These are phyloP conservation scores for Lepus europaeus DNA, from an alignment of 2,113 vertebrate species.

Conservation along the genomic window DNA sequence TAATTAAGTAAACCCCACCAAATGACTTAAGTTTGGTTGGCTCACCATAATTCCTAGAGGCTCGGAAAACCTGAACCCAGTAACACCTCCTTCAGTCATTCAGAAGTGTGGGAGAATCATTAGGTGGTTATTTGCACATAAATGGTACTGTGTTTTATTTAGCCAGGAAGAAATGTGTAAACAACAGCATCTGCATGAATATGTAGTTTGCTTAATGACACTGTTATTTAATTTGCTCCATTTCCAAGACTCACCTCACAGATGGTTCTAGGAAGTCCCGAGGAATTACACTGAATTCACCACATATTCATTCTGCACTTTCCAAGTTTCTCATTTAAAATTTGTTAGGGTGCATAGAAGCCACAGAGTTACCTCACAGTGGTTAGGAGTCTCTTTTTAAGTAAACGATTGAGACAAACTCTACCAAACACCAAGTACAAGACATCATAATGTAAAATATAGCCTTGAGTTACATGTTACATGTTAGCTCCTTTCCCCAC, in stretches of 20 bases:
- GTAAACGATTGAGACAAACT: constrained; percentile 14
- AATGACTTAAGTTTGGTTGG: neutral
- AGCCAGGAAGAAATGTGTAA: constrained; percentile 77
- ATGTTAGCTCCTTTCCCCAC: neutral
- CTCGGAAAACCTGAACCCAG: neutral
- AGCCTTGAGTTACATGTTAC: neutral
- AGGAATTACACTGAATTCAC: constrained; percentile 60
- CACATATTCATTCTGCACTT: constrained; percentile 58
- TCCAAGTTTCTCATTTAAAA: constrained; percentile 28
- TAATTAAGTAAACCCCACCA: neutral
- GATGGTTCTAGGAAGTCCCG: constrained; percentile 59
- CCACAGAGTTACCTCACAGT: neutral
- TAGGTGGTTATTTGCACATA: constrained; percentile 39
- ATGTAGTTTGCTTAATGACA: constrained; percentile 80
- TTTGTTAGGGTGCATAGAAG: constrained; percentile 28
- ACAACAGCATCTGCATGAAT: constrained; percentile 82
- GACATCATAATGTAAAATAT: constrained; percentile 10
- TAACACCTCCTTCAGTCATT: constrained; percentile 21
- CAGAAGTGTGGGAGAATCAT: constrained; percentile 40
- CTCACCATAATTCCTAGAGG: constrained; percentile 27
- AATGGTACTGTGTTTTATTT: constrained; percentile 83
- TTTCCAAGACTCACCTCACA: constrained; percentile 72
- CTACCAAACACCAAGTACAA: neutral
- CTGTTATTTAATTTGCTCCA: constrained; percentile 79
- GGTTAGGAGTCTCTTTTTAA: constrained; percentile 39